phyloP scores from a whole-genome alignment of 92 coral and sea anemone genomes.

The Actinernus sp. region DNA sequence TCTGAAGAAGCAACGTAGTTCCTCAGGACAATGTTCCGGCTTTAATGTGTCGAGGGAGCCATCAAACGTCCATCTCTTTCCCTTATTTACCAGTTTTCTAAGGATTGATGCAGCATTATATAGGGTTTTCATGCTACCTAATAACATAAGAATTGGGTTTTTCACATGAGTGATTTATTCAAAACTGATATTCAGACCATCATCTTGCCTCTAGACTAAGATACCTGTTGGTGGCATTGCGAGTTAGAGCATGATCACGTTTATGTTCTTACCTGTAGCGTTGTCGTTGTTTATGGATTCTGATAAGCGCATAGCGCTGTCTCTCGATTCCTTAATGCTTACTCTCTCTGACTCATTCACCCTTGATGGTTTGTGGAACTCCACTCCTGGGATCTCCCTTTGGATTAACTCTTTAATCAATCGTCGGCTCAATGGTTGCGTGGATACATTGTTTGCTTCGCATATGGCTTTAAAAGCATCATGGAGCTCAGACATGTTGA shows the following conservation, averaged over 20 bases:
- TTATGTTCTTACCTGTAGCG: too few relatives aligned
- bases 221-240: too few relatives aligned
- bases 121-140: conserved; percentile 36
- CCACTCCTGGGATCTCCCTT: conserved; percentile 46
- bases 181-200: too few relatives aligned
- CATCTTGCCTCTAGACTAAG: too few relatives aligned
- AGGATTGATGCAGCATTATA: conserved; percentile 55
- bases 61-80: conserved; percentile 62
- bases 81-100: conserved; percentile 55
- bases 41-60: conserved; percentile 42
- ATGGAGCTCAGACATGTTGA: too few relatives aligned
- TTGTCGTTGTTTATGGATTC: too few relatives aligned
- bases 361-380: conserved; percentile 62
- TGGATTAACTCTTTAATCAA: conserved; percentile 48
- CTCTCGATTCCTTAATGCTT: conserved; percentile 42
- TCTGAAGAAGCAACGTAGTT: conserved; percentile 55
- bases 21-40: conserved; percentile 39
- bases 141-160: too few relatives aligned
- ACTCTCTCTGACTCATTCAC: conserved; percentile 59
- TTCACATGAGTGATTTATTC: too few relatives aligned
- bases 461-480: too few relatives aligned
- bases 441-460: conserved; percentile 49
- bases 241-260: too few relatives aligned
- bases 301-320: conserved; percentile 12
- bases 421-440: conserved; percentile 32